A percentile compares a stretch with the other conserved stretches of the same genome.
These are phyloP conservation scores for Acanthosepion lycidas DNA, from an alignment of 2,888 invertebrate species.

Conservation along the genomic window DNA sequence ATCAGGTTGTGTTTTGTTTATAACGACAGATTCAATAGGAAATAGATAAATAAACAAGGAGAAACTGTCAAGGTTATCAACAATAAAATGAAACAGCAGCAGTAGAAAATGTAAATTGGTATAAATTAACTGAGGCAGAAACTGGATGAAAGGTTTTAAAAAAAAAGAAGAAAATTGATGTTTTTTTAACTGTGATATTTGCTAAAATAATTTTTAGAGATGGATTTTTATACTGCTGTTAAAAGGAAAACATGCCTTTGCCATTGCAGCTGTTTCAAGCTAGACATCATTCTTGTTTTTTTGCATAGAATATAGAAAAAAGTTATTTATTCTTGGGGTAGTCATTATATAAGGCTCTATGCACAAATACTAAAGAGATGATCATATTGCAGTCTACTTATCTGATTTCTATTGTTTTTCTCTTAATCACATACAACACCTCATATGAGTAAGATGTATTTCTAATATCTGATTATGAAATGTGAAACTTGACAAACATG, in stretches of 20 bases:
- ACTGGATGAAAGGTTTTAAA: not conserved
- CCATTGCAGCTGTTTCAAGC: not conserved
- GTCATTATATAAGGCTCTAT: no score
- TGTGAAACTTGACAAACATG: no score
- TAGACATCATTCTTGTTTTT: not conserved
- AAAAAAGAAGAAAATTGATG: not conserved
- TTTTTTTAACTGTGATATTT: not conserved
- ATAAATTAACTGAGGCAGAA: not conserved
- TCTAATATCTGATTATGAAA: no score
- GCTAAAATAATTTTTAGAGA: not conserved
- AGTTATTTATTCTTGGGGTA: not conserved
- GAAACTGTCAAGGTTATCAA: not conserved
- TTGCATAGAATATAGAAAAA: not conserved
- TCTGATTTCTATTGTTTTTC: no score
- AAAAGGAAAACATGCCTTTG: not conserved
- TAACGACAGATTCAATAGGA: not conserved
- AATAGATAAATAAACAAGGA: not conserved
- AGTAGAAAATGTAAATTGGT: not conserved
- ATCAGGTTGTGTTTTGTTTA: not conserved
- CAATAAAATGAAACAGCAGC: not conserved
- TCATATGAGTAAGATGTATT: no score
- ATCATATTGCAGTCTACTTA: no score
- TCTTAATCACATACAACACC: no score
- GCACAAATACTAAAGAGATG: no score
- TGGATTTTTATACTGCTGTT: conserved; percentile 24